These are phyloP conservation scores for Leucoptera coffeella DNA, from an alignment of 2,888 invertebrate species.

Conservation along the genomic window DNA sequence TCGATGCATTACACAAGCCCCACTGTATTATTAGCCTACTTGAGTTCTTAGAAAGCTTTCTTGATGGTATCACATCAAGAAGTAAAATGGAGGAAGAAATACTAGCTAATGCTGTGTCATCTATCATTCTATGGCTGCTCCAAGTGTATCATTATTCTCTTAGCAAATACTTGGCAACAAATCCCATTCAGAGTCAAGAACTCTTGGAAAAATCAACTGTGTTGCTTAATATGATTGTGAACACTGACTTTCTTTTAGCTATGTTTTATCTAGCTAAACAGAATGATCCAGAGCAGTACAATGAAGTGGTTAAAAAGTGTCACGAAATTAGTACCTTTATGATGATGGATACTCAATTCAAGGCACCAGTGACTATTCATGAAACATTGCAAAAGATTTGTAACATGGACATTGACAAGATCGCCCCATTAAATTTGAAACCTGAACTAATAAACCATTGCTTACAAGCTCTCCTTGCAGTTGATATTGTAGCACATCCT, in stretches of 20 bases:
- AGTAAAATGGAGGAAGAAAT: conserved; percentile 85
- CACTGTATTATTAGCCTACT: conserved; percentile 83
- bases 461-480: conserved; percentile 74
- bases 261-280: conserved; percentile 80
- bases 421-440: conserved; percentile 47
- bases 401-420: conserved; percentile 57
- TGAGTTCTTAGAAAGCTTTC: conserved; percentile 73
- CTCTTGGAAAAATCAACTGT: conserved; percentile 64
- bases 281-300: conserved; percentile 66
- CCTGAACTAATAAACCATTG: conserved; percentile 65
- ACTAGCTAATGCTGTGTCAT: conserved; percentile 75
- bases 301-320: conserved; percentile 67
- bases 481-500: conserved; percentile 80
- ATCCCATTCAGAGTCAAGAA: conserved; percentile 49
- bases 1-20: conserved; percentile 79
- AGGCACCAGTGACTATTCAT: conserved; percentile 51
- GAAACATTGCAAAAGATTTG: conserved; percentile 57
- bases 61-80: conserved; percentile 59
- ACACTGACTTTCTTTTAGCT: conserved; percentile 70
- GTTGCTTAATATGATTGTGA: conserved; percentile 61
- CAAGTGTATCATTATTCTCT: conserved; percentile 61
- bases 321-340: conserved; percentile 61
- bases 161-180: conserved; percentile 37
- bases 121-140: conserved; percentile 74
- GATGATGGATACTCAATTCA: conserved; percentile 52